Conservation (phyloP, 2,113 vertebrate genomes). For the Megaceryle maxima region DNA sequence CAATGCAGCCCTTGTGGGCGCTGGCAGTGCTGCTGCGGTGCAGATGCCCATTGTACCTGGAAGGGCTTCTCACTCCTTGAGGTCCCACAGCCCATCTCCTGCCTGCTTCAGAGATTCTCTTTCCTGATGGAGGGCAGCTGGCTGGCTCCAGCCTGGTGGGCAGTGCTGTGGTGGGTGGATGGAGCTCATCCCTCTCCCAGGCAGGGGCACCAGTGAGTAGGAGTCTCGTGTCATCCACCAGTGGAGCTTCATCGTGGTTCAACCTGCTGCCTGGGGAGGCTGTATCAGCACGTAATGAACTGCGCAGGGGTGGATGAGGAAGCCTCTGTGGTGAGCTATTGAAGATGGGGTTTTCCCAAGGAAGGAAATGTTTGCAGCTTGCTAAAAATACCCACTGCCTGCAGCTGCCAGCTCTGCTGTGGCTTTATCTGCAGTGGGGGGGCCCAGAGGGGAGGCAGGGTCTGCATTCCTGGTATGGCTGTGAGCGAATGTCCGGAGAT, state of each 20-base stretch:
- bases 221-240: rapidly evolving
- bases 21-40: background rate
- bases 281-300: background rate
- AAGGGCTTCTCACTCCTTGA: background rate
- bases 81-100: background rate
- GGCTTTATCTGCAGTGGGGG: background rate
- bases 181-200: background rate
- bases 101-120: background rate
- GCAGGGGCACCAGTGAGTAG: background rate
- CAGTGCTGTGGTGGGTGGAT: background rate
- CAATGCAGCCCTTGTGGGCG: rapidly evolving
- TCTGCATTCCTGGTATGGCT: background rate
- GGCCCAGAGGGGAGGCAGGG: background rate
- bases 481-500: rapidly evolving
- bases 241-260: background rate
- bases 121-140: rapidly evolving
- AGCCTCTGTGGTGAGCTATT: background rate
- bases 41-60: background rate
- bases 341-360: background rate
- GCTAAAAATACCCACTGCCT: background rate
- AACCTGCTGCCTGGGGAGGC: background rate
- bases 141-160: background rate
- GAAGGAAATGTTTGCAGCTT: background rate
- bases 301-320: background rate
- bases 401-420: background rate